Evolutionary conservation across 1,140 invertebrate species (phyloP).

Genomic region (Schmidtea mediterranea): DNA sequence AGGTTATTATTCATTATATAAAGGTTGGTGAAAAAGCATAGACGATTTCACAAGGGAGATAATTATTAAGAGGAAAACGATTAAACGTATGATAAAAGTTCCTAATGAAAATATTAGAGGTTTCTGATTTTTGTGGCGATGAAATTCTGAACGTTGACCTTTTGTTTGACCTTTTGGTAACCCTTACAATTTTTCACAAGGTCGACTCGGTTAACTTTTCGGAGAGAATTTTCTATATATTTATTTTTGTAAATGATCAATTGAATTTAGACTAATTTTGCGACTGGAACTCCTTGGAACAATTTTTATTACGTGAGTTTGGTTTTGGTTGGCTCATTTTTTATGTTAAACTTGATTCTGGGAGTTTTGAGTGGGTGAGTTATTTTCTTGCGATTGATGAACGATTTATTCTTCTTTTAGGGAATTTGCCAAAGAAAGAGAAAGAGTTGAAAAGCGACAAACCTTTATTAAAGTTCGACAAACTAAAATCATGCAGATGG

Average conservation of each 20-base stretch:
- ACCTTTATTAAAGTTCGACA: slow-evolving; percentile 94
- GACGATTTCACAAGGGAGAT: too few relatives aligned
- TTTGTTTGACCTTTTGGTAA: too few relatives aligned
- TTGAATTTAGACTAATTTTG: slow-evolving; percentile 43
- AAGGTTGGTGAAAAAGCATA: too few relatives aligned
- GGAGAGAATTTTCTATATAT: too few relatives aligned
- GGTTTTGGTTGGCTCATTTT: slow-evolving; percentile 94
- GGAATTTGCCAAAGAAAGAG: slow-evolving; percentile 99
- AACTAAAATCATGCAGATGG: slow-evolving; percentile 89
- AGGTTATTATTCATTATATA: too few relatives aligned
- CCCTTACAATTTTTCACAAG: too few relatives aligned
- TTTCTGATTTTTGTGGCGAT: too few relatives aligned
- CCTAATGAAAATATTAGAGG: too few relatives aligned
- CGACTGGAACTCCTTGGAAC: slow-evolving; percentile 75
- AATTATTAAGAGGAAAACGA: too few relatives aligned
- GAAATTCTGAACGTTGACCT: too few relatives aligned
- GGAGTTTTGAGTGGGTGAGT: slow-evolving; percentile 91
- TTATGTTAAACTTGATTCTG: slow-evolving; percentile 98
- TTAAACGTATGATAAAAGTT: too few relatives aligned
- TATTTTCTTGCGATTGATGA: not conserved
- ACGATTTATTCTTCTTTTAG: slow-evolving; percentile 34
- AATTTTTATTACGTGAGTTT: slow-evolving; percentile 95
- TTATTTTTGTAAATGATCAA: slow-evolving; percentile 31
- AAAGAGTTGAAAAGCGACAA: slow-evolving; percentile 98
- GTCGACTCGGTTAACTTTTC: too few relatives aligned